phyloP scores from a whole-genome alignment of 2,888 invertebrate genomes.

The Pomacea canaliculata region DNA sequence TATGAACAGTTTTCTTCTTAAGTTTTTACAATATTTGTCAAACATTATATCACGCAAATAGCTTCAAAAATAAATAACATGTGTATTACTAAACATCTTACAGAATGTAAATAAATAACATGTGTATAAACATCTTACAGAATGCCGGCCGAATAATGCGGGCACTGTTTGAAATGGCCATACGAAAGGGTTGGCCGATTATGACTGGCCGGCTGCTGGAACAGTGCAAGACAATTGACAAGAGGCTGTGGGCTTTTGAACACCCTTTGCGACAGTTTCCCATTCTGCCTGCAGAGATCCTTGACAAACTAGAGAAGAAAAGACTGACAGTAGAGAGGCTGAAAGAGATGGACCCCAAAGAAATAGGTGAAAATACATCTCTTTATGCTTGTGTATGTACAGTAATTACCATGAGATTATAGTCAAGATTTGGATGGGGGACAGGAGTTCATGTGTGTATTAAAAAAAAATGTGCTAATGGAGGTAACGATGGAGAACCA shows the following conservation, averaged over 20 bases:
- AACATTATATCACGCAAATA: too few relatives aligned
- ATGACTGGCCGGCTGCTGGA: conserved; percentile 87
- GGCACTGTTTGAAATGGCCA: conserved; percentile 92
- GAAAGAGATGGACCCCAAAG: conserved; percentile 87
- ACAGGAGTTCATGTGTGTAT: too few relatives aligned
- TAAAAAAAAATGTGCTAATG: too few relatives aligned
- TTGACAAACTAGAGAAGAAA: conserved; percentile 84
- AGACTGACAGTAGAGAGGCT: conserved; percentile 83
- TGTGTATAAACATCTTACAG: conserved; percentile 69
- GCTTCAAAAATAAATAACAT: too few relatives aligned
- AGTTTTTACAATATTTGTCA: too few relatives aligned
- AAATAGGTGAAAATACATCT: conserved; percentile 77
- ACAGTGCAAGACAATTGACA: conserved; percentile 93
- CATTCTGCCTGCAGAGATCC: conserved; percentile 79
- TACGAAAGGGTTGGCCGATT: conserved; percentile 89
- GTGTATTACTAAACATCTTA: not conserved
- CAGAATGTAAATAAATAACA: conserved; percentile 85
- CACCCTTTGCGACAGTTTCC: conserved; percentile 84
- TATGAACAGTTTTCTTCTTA: too few relatives aligned
- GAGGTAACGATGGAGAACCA: too few relatives aligned
- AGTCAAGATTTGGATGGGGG: too few relatives aligned
- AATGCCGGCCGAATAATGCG: conserved; percentile 91
- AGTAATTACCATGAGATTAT: too few relatives aligned
- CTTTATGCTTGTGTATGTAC: too few relatives aligned
- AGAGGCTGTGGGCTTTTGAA: conserved; percentile 89